Evolutionary conservation across 2,113 vertebrate species (phyloP).

Genomic region (Hydrolagus affinis): DNA sequence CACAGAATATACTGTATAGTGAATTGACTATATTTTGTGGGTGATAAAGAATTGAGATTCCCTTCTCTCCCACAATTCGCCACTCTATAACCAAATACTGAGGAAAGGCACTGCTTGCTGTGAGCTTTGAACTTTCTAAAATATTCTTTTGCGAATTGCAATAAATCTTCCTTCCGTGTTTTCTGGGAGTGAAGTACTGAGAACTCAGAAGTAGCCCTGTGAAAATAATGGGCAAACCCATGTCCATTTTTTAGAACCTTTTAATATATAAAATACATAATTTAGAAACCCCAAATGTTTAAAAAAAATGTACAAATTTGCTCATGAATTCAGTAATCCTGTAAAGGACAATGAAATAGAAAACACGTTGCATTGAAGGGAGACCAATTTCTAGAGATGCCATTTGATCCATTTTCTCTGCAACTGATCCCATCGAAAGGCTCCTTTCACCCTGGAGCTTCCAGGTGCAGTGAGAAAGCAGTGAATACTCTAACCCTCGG

Average conservation of each 20-base stretch:
- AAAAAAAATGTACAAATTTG: neutral
- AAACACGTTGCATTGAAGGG: neutral
- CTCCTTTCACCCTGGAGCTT: neutral
- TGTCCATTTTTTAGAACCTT: neutral
- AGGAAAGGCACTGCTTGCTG: no score
- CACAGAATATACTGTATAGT: no score
- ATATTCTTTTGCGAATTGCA: no score
- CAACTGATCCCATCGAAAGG: no score
- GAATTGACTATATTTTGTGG: no score
- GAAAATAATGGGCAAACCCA: neutral
- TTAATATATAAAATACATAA: conserved; percentile 27
- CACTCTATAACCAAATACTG: no score
- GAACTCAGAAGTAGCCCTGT: neutral
- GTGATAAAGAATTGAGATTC: no score
- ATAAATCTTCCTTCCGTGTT: no score
- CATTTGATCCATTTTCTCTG: neutral
- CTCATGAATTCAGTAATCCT: neutral
- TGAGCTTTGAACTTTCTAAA: no score
- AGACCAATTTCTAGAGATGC: neutral
- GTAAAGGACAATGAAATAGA: neutral
- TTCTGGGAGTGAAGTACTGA: neutral
- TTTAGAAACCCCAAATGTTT: neutral
- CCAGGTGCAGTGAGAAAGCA: neutral
- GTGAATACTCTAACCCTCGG: neutral
- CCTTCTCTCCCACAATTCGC: no score